These are phyloP conservation scores for Ariopsis seemanni DNA, from an alignment of 2,113 vertebrate species.

Conservation along the genomic window DNA sequence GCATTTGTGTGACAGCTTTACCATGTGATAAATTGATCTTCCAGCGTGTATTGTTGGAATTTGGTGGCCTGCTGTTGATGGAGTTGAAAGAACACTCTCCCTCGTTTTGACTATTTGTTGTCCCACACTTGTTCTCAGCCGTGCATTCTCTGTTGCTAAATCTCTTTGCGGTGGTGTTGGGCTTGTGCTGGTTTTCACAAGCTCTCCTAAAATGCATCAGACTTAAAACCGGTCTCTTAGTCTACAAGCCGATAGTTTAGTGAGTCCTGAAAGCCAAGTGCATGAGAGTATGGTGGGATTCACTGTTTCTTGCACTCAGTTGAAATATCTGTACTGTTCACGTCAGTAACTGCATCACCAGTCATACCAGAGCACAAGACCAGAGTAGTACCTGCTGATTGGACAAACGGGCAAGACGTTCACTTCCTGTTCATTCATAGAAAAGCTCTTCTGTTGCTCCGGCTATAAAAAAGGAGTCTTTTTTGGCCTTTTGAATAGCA, in stretches of 20 bases:
- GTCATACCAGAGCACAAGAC: background rate
- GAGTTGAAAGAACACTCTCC: background rate
- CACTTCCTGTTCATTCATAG: slow-evolving; percentile 17
- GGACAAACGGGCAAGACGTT: background rate
- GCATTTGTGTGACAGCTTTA: slow-evolving; percentile 1
- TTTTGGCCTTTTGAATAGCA: slow-evolving; percentile 4
- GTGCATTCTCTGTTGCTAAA: background rate
- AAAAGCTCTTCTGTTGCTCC: background rate
- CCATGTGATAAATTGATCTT: slow-evolving; percentile 40
- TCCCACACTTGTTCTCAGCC: background rate
- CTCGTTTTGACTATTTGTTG: slow-evolving; percentile 6
- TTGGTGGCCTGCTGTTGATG: background rate
- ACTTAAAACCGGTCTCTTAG: background rate
- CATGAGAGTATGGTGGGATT: background rate
- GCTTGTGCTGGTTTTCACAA: background rate
- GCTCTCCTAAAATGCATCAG: background rate
- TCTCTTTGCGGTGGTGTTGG: background rate
- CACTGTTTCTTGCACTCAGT: background rate
- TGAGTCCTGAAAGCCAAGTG: background rate
- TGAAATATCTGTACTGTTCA: background rate
- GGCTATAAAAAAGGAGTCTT: background rate
- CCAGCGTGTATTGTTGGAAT: slow-evolving; percentile 40
- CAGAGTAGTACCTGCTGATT: background rate
- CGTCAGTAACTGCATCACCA: background rate
- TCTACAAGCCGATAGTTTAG: background rate